A percentile compares a stretch with the other conserved stretches of the same genome.
Evolutionary conservation across 2,888 invertebrate species (phyloP).

Genomic region (Cetonia aurata): DNA sequence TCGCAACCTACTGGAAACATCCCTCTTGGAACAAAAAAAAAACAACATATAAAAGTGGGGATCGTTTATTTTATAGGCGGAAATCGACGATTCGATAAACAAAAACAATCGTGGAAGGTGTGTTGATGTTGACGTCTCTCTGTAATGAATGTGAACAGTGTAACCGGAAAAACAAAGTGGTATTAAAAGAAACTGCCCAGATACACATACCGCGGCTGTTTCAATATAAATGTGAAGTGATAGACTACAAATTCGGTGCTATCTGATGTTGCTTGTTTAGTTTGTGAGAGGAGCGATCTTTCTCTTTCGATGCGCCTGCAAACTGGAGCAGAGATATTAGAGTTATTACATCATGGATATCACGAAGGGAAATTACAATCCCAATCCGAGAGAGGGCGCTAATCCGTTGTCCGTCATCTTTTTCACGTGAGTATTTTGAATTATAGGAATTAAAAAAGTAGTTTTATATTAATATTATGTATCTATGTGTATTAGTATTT

Average conservation of each 20-base stretch:
- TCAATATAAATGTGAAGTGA: conserved; percentile 7
- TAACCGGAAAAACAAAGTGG: conserved; percentile 15
- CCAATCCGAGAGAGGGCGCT: conserved; percentile 68
- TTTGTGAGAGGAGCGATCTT: neutral
- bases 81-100: conserved; percentile 25
- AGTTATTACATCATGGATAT: conserved; percentile 64
- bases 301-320: conserved; percentile 35
- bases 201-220: neutral
- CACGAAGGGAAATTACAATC: conserved; percentile 67
- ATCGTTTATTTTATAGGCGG: conserved; percentile 32
- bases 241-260: conserved; percentile 26
- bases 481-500: no score
- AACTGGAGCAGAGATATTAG: neutral
- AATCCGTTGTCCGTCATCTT: conserved; percentile 67
- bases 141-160: conserved; percentile 20
- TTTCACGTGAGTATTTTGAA: conserved; percentile 68
- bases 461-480: no score
- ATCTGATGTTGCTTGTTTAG: conserved; percentile 12
- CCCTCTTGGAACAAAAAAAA: conserved; percentile 3
- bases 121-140: conserved; percentile 10
- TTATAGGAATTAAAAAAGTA: no score
- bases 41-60: conserved; percentile 17
- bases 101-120: conserved; percentile 15
- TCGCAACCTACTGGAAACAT: neutral
- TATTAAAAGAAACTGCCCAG: conserved; percentile 19